Percentiles rank a stretch among this genome's conserved stretches.
These are phyloP conservation scores for Triplophysa rosa DNA, from an alignment of 2,113 vertebrate genomes.

Conservation along the genomic window DNA sequence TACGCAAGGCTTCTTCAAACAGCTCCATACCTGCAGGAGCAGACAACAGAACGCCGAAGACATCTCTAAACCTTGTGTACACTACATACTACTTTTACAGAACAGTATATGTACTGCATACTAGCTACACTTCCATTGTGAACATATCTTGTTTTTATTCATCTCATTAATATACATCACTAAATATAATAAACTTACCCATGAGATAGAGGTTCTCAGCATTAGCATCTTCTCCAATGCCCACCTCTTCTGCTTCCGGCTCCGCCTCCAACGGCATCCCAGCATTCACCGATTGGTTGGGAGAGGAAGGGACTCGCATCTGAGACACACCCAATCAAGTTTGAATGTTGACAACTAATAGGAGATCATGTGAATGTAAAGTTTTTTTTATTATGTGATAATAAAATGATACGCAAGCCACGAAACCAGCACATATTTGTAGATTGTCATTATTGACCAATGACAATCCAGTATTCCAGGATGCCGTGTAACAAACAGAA, in stretches of 20 bases:
- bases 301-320: conserved; percentile 73
- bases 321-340: conserved; percentile 38
- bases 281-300: conserved; percentile 77
- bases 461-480: no score
- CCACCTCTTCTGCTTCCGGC: conserved; percentile 77
- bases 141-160: no score
- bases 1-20: conserved; percentile 94
- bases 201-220: conserved; percentile 92
- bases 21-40: conserved; percentile 88
- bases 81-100: no score
- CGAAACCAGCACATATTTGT: no score
- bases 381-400: no score
- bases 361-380: neutral
- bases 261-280: conserved; percentile 81
- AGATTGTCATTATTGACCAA: no score
- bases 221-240: conserved; percentile 78
- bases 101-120: no score
- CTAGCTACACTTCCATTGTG: no score
- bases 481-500: neutral
- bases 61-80: neutral
- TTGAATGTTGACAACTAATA: neutral
- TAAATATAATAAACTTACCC: conserved; percentile 68
- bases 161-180: no score
- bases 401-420: no score
- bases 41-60: neutral